Evolutionary conservation across 2,113 vertebrate genomes (phyloP).

Genomic region (Fregata magnificens): DNA sequence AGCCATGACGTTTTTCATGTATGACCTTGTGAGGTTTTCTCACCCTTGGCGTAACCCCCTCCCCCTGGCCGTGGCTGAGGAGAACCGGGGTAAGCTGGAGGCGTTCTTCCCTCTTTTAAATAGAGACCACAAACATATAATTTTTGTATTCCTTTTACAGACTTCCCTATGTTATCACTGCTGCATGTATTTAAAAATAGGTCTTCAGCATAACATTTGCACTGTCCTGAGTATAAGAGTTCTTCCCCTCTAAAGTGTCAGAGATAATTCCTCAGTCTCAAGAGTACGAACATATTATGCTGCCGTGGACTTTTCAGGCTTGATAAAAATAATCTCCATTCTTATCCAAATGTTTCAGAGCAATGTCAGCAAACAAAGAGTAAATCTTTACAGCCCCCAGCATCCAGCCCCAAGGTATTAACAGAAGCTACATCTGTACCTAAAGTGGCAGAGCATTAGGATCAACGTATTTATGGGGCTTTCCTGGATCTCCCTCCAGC

Average conservation of each 20-base stretch:
- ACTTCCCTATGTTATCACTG: not conserved
- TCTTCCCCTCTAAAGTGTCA: not conserved
- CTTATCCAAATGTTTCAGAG: not conserved
- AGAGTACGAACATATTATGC: not conserved
- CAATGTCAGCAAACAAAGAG: not conserved
- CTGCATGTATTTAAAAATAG: not conserved
- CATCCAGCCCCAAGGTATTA: not conserved
- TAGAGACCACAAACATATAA: not conserved
- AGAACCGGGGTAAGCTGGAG: not conserved
- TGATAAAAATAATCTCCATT: not conserved
- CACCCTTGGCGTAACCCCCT: not conserved
- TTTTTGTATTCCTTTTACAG: not conserved
- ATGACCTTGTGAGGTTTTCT: accelerated
- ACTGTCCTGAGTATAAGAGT: not conserved
- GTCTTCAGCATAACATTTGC: not conserved
- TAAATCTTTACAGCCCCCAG: not conserved
- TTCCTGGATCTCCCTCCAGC: not conserved
- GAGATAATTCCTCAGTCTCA: not conserved
- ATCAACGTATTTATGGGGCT: accelerated
- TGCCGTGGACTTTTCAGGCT: not conserved
- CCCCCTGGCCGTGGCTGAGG: not conserved
- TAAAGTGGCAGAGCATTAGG: not conserved
- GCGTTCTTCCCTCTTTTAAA: not conserved
- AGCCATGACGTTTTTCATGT: accelerated
- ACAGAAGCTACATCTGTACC: not conserved